Evolutionary conservation across 2,797 vertebrate genomes (phyloP).

Genomic region (Pterois miles): DNA sequence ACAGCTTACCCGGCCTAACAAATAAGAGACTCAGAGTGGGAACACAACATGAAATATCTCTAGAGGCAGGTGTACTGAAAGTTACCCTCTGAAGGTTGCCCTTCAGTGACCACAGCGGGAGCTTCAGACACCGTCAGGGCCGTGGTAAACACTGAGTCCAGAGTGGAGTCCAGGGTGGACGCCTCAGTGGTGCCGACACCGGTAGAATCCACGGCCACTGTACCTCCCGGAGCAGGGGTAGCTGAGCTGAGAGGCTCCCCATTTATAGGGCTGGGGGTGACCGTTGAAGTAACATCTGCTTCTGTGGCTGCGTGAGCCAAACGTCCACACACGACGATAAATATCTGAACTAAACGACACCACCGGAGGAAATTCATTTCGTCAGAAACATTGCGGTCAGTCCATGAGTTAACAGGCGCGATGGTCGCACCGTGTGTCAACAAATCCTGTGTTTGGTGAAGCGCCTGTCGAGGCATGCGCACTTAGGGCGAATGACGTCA

Average conservation of each 20-base stretch:
- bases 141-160: background rate
- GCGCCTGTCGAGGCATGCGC: too few species aligned
- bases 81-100: constrained; percentile 45
- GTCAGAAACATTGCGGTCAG: constrained; percentile 9
- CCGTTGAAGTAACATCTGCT: background rate
- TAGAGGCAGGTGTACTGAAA: background rate
- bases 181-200: background rate
- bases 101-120: constrained; percentile 10
- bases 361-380: constrained; percentile 52
- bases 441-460: too few species aligned
- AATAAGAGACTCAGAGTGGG: background rate
- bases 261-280: background rate
- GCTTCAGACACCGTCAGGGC: background rate
- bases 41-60: background rate
- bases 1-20: background rate
- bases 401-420: background rate
- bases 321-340: constrained; percentile 37
- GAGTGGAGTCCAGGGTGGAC: background rate
- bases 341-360: constrained; percentile 21
- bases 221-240: constrained; percentile 37
- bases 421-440: too few species aligned
- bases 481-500: too few species aligned
- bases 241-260: background rate
- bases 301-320: constrained; percentile 37
- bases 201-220: background rate